Conservation (phyloP, 1,140 invertebrate species). For the Papilio polyxenes region DNA sequence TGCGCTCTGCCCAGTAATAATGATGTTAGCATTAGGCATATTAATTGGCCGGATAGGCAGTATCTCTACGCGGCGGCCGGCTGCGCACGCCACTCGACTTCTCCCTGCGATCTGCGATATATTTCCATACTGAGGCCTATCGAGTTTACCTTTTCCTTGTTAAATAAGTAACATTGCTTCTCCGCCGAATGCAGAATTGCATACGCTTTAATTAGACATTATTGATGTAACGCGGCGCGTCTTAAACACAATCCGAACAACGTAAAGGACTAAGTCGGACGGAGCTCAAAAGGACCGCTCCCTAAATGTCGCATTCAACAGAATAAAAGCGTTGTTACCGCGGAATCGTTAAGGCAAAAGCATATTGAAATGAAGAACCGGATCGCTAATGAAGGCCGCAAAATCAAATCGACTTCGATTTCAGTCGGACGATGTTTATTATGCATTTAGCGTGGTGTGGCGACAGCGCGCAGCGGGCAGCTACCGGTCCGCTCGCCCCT, state of each 20-base stretch:
- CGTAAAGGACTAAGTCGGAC: slow-evolving; percentile 54
- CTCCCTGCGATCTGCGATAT: slow-evolving; percentile 43
- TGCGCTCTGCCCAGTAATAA: slow-evolving; percentile 76
- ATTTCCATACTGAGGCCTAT: slow-evolving; percentile 31
- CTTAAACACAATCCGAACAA: slow-evolving; percentile 58
- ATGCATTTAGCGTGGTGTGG: slow-evolving; percentile 62
- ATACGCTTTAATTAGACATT: slow-evolving; percentile 62
- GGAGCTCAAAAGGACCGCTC: slow-evolving; percentile 72
- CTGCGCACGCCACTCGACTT: slow-evolving; percentile 61
- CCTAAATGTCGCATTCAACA: slow-evolving; percentile 74
- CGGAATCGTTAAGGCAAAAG: slow-evolving; percentile 74
- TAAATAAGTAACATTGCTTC: slow-evolving; percentile 6
- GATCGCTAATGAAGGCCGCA: slow-evolving; percentile 76
- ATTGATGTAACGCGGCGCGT: slow-evolving; percentile 52
- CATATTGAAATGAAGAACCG: slow-evolving; percentile 77
- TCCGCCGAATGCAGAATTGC: slow-evolving; percentile 44
- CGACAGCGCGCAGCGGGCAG: slow-evolving; percentile 54
- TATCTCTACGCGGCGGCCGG: slow-evolving; percentile 65
- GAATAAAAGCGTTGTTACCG: slow-evolving; percentile 74
- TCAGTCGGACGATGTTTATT: slow-evolving; percentile 69
- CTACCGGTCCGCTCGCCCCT: slow-evolving; percentile 19
- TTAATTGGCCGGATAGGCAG: slow-evolving; percentile 77
- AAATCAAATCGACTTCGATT: slow-evolving; percentile 77
- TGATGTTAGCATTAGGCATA: slow-evolving; percentile 80
- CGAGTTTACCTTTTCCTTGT: slow-evolving; percentile 32